Evolutionary conservation across 2,797 vertebrate genomes (phyloP).

Genomic region (Pogoniulus pusillus): DNA sequence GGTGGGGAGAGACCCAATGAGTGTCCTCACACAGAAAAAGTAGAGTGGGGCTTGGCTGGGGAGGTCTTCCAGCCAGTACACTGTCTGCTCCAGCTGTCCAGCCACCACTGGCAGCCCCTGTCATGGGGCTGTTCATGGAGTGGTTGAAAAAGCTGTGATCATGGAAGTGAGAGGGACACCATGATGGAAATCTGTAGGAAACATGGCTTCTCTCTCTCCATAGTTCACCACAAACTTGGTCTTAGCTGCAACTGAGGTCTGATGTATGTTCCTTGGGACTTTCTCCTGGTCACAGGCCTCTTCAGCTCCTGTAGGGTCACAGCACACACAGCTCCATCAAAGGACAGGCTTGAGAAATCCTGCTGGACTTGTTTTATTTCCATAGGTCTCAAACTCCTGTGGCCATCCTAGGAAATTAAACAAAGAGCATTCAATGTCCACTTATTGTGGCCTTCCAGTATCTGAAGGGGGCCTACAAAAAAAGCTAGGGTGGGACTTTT

Average conservation of each 20-base stretch:
- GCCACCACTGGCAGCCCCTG: not conserved
- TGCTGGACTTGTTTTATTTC: rapidly evolving
- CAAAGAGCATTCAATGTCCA: not conserved
- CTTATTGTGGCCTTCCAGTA: too few species aligned
- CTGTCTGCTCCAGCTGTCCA: not conserved
- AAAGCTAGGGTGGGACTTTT: too few species aligned
- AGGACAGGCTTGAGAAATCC: not conserved
- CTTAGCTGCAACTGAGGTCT: not conserved
- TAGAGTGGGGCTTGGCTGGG: not conserved
- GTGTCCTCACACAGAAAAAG: not conserved
- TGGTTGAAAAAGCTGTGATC: not conserved
- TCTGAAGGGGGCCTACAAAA: too few species aligned
- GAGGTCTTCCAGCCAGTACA: not conserved
- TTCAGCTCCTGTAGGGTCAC: not conserved
- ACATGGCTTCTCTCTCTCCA: not conserved
- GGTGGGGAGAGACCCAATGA: not conserved
- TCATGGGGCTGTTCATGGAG: not conserved
- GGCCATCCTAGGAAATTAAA: not conserved
- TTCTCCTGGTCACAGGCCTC: not conserved
- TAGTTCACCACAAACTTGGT: not conserved
- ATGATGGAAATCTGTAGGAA: not conserved
- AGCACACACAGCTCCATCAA: not conserved
- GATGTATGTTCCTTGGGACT: not conserved
- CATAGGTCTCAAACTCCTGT: not conserved
- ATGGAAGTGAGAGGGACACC: rapidly evolving